Evolutionary conservation across 1,140 invertebrate genomes (phyloP), one percentile per base, ranked within the genome.

Genomic region (Trichoplusia ni): DNA sequence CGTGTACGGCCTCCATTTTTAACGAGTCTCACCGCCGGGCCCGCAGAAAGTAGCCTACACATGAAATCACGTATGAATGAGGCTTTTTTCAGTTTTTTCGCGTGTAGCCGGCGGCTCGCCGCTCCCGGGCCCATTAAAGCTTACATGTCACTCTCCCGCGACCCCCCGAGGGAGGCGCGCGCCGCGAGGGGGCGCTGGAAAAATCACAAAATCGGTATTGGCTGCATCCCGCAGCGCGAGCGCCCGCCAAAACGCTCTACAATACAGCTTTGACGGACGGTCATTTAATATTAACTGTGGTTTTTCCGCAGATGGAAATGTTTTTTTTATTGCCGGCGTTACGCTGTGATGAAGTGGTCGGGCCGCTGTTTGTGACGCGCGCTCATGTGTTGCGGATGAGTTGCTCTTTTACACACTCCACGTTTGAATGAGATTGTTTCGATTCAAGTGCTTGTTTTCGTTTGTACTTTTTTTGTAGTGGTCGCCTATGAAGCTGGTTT

Each of bases 201-300:
- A 86, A 90, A 88, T 88, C 82, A 82, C 84, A 84, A 88, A 89
- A 87, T 88, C 81, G 85, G 80, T 88, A 89, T 89, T 79, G 85
- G 81, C 73, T 73, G 77, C 77, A 82, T 82, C 81, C 84, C 84
- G 74, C 82, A 75, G 84, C 82, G 82, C 84, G 82, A 74, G 71
- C 70, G 79, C 65, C 69, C 54, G 51, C 58, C 77, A 81, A 82
- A 81, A 78, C 84, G 73, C 76, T 76, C 75, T 71, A 84, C 85
- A 85, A 90, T 86, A 86, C 81, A 80, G 82, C 87, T 88, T 90
- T 90, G 87, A 90, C 82, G 79, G 77, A 86, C 86, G 84, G 80
- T 90, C 86, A 87, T 90, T 89, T 90, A 90, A 89, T 90, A 90
- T 90, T 90, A 90, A 89, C 87, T 89, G 87, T 81, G 87, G 87